Evolutionary conservation across 2,888 invertebrate genomes (phyloP).

Genomic region (Cacoxenus indagator): DNA sequence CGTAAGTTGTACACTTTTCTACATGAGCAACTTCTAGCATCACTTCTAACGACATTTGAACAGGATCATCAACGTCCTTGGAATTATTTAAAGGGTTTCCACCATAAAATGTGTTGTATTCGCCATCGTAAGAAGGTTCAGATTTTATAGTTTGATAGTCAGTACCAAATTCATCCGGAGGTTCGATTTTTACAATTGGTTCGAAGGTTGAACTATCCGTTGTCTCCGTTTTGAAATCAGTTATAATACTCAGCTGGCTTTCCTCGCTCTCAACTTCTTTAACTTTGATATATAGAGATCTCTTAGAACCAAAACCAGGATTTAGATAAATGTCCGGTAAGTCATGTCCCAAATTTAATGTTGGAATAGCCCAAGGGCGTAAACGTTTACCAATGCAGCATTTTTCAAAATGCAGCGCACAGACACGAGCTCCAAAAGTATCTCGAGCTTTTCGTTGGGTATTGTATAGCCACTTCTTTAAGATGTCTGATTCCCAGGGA

Average conservation of each 20-base stretch:
- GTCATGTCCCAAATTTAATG: slow-evolving; percentile 35
- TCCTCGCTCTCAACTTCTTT: not conserved
- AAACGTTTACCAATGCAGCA: slow-evolving; percentile 41
- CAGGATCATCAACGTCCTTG: slow-evolving; percentile 25
- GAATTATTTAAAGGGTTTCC: not conserved
- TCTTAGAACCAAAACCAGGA: slow-evolving; percentile 11
- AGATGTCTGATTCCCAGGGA: slow-evolving; percentile 22
- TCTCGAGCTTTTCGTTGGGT: slow-evolving; percentile 23
- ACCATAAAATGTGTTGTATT: not conserved
- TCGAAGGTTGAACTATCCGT: slow-evolving; percentile 27
- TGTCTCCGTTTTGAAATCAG: not conserved
- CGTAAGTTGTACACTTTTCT: slow-evolving; percentile 50
- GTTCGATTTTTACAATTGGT: slow-evolving; percentile 35
- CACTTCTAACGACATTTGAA: slow-evolving; percentile 44
- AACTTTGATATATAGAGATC: not conserved
- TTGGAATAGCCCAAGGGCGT: slow-evolving; percentile 46
- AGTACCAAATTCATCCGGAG: slow-evolving; percentile 23
- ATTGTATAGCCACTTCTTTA: slow-evolving; percentile 45
- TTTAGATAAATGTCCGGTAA: slow-evolving; percentile 30
- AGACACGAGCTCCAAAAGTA: slow-evolving; percentile 32
- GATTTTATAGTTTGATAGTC: slow-evolving; percentile 19
- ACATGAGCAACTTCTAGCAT: slow-evolving; percentile 53
- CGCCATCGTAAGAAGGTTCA: not conserved
- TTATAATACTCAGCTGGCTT: not conserved
- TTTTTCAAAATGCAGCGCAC: slow-evolving; percentile 42